These are phyloP conservation scores for Lagopus muta DNA, from an alignment of 2,113 vertebrate species.

Conservation along the genomic window DNA sequence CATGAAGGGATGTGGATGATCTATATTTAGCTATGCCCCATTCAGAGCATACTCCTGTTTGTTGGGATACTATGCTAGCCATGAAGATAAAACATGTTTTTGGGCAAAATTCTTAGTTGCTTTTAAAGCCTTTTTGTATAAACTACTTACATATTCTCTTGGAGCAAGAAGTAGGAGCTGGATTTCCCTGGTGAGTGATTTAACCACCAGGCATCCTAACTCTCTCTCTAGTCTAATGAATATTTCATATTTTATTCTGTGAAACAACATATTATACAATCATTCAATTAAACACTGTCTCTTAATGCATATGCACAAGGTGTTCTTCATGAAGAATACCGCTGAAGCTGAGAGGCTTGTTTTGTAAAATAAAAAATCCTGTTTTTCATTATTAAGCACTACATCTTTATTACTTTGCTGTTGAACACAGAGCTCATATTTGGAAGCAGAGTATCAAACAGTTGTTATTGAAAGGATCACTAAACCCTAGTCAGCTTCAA, in stretches of 20 bases:
- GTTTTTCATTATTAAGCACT: constrained; percentile 56
- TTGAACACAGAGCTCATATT: background rate
- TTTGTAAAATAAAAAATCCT: constrained; percentile 63
- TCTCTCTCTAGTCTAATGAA: constrained; percentile 63
- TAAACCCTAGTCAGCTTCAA: background rate
- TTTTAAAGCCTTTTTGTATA: constrained; percentile 39
- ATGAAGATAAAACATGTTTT: background rate
- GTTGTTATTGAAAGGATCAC: background rate
- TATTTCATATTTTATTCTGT: constrained; percentile 72
- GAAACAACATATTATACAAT: constrained; percentile 72
- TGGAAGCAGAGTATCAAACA: constrained; percentile 3
- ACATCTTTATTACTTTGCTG: constrained; percentile 47
- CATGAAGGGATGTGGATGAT: background rate
- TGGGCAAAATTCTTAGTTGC: background rate
- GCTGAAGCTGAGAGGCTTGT: constrained; percentile 61
- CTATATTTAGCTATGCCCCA: background rate
- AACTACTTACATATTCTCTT: constrained; percentile 46
- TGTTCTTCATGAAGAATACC: constrained; percentile 68
- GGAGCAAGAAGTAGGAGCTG: constrained; percentile 33
- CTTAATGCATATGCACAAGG: constrained; percentile 72
- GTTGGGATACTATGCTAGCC: background rate
- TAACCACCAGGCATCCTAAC: constrained; percentile 62
- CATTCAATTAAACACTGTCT: constrained; percentile 72
- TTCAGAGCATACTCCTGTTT: background rate
- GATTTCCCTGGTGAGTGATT: constrained; percentile 61